Base-by-base conservation (phyloP, 2,888 invertebrate genomes). In the Lithophane semibrunnea region DNA sequence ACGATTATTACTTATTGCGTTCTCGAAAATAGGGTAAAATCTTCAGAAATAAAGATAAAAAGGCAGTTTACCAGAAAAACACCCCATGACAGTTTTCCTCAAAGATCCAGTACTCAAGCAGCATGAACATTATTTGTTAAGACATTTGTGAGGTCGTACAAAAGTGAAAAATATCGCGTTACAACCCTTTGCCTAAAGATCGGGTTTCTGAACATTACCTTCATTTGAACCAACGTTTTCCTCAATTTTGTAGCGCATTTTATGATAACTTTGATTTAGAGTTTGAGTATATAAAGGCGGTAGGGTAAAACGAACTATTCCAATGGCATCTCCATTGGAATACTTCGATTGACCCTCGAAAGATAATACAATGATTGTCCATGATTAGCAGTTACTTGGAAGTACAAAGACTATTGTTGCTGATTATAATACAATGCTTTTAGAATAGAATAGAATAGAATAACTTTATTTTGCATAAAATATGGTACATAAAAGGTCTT, bases 51-150 rank as follows among this genome's bases (percentile, higher is more conserved):
- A 52, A 58, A 71, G 18, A 13, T 37, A 54, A 68, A 64, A 24
- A 70, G 21, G 24, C 21, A 8, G 12, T 42, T 49, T 37, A 1
- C 13, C 29, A 29, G n/a, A 10, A 54, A 56, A 68, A 58, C 63
- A 8, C 3, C 60, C 7, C 42, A 21, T 44, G 60, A 60, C 71
- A 60, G 42, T 61, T 80, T 80, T 65, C 58, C 61, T 63, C 13
- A 37, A 44, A 37, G 64, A 54, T 42, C 49, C 60, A 63, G 37
- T 13, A 52, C 75, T 72, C 37, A 61, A 68, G 24, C 37, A 49
- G 52, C 71, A 65, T 80, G 44, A 75, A 66, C 47, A 24, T 54
- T 69, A 82, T 82, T 84, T 83, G 81, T 69, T 80, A 7, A 66
- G 84, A 80, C 81, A 58, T 66, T 56, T 42, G 56, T 56, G 73